phyloP scores from a whole-genome alignment of 2,797 vertebrate species.

The Enteromius trimaculatus region DNA sequence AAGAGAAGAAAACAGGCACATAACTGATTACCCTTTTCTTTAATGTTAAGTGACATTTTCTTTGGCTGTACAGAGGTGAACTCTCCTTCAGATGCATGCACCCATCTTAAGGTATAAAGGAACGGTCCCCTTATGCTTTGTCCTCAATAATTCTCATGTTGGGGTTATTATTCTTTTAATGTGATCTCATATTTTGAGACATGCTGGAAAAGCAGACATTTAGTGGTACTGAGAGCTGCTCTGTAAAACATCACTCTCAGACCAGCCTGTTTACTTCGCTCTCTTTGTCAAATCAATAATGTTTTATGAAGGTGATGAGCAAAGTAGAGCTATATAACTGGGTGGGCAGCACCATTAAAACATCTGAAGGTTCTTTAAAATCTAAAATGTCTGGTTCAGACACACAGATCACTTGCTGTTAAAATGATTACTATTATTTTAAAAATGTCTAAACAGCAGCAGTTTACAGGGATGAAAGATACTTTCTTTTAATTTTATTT shows the following conservation, averaged over 20 bases:
- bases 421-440: not conserved
- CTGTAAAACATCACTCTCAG: not conserved
- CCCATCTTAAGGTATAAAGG: not conserved
- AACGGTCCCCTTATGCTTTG: not conserved
- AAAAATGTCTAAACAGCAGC: not conserved
- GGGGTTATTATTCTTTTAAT: not conserved
- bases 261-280: slow-evolving; percentile 1
- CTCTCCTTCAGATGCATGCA: not conserved
- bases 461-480: not conserved
- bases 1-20: slow-evolving; percentile 47
- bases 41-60: slow-evolving; percentile 7
- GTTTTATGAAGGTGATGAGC: slow-evolving; percentile 26
- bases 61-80: not conserved
- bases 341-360: slow-evolving; percentile 13
- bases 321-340: slow-evolving; percentile 3
- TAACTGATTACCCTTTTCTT: not conserved
- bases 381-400: slow-evolving; percentile 3
- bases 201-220: slow-evolving; percentile 2
- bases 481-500: not conserved
- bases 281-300: slow-evolving; percentile 26
- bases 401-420: not conserved
- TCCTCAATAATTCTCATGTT: not conserved
- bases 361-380: not conserved
- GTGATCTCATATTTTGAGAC: not conserved
- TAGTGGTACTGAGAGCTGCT: not conserved